Percentiles rank a stretch among this genome's conserved stretches.
phyloP scores from a whole-genome alignment of 2,888 invertebrate species.

The Platycheirus albimanus region DNA sequence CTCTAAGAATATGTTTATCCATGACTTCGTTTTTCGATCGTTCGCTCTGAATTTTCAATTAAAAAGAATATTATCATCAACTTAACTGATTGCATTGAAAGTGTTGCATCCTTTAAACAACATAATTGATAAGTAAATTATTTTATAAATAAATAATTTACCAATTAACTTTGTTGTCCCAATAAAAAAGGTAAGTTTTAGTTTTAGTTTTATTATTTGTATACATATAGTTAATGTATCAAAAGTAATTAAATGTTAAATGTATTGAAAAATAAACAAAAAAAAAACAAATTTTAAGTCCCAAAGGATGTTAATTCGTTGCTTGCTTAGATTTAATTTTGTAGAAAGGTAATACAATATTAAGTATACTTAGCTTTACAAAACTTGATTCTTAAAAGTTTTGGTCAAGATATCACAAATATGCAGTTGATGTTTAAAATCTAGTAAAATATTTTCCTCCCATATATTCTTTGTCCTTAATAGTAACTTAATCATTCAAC shows the following conservation, averaged over 20 bases:
- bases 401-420: neutral
- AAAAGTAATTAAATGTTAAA: neutral
- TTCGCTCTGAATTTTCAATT: constrained; percentile 33
- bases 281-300: constrained; percentile 5
- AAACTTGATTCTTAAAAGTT: neutral
- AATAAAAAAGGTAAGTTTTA: constrained; percentile 61
- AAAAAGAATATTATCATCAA: neutral
- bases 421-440: constrained; percentile 9
- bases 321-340: constrained; percentile 2
- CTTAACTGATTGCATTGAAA: neutral
- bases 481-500: too few species aligned
- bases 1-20: constrained; percentile 70
- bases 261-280: too few species aligned
- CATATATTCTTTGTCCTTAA: too few species aligned
- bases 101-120: neutral
- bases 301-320: constrained; percentile 1
- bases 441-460: too few species aligned
- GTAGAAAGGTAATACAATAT: neutral
- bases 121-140: neutral
- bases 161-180: neutral
- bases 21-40: constrained; percentile 64
- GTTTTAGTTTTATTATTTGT: constrained; percentile 14
- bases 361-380: constrained; percentile 1
- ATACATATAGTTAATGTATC: constrained; percentile 5
- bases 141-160: neutral